Conservation (phyloP, 2,797 vertebrate genomes). For the Smutsia temminckii region DNA sequence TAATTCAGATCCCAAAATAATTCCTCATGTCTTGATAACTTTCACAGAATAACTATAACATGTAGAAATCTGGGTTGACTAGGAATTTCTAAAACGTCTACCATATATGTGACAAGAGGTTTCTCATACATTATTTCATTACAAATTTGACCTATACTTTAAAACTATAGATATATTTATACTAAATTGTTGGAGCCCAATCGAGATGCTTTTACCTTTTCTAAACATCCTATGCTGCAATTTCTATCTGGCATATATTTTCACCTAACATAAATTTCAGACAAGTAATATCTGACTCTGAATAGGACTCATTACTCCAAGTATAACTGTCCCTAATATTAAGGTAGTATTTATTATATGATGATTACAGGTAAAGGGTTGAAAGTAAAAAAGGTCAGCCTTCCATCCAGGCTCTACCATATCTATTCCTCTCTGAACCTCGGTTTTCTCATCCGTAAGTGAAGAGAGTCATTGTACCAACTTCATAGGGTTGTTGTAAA, state of each 20-base stretch:
- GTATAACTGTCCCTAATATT: background rate
- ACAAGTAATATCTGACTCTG: background rate
- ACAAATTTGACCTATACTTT: background rate
- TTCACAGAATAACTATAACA: background rate
- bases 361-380: background rate
- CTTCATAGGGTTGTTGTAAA: background rate
- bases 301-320: background rate
- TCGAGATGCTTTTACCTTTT: background rate
- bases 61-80: background rate
- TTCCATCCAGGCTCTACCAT: background rate
- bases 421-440: background rate
- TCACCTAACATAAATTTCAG: background rate
- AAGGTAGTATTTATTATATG: background rate
- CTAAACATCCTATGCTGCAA: background rate
- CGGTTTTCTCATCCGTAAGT: background rate
- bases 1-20: background rate
- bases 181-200: background rate
- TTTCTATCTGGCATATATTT: background rate
- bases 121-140: background rate
- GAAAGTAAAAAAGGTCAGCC: background rate
- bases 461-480: background rate
- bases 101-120: background rate
- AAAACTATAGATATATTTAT: background rate
- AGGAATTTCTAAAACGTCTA: background rate
- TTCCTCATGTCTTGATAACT: background rate